phyloP scores from a whole-genome alignment of 1,140 invertebrate species.

The Bombus confusus region DNA sequence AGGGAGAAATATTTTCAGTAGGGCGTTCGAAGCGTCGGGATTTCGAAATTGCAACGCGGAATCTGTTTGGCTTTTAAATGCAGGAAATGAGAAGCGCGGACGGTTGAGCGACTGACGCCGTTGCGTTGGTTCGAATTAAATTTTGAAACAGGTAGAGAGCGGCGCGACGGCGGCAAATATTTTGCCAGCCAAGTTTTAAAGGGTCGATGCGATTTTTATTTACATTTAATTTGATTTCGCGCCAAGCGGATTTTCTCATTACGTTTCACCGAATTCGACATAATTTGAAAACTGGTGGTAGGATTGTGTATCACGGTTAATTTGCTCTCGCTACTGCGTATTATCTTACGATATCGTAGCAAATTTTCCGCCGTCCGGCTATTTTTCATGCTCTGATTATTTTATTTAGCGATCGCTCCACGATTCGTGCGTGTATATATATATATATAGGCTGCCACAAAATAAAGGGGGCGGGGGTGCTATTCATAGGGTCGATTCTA shows the following conservation, averaged over 20 bases:
- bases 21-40: neutral
- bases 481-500: too few relatives aligned
- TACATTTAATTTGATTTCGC: slow-evolving; percentile 15
- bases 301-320: slow-evolving; percentile 3
- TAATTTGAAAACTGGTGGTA: neutral
- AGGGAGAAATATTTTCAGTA: neutral
- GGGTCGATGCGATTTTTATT: slow-evolving; percentile 11
- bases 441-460: too few relatives aligned
- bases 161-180: neutral
- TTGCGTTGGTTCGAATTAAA: neutral
- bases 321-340: neutral
- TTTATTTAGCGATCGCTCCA: too few relatives aligned
- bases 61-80: neutral
- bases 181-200: neutral
- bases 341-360: too few relatives aligned
- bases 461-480: too few relatives aligned
- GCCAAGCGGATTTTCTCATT: neutral
- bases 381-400: too few relatives aligned
- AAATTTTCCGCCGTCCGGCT: too few relatives aligned
- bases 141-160: neutral
- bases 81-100: neutral
- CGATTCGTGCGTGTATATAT: too few relatives aligned
- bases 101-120: neutral
- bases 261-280: neutral
- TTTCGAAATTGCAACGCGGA: neutral